Conservation (phyloP, 1,140 invertebrate species). For the Diabrotica virgifera region DNA sequence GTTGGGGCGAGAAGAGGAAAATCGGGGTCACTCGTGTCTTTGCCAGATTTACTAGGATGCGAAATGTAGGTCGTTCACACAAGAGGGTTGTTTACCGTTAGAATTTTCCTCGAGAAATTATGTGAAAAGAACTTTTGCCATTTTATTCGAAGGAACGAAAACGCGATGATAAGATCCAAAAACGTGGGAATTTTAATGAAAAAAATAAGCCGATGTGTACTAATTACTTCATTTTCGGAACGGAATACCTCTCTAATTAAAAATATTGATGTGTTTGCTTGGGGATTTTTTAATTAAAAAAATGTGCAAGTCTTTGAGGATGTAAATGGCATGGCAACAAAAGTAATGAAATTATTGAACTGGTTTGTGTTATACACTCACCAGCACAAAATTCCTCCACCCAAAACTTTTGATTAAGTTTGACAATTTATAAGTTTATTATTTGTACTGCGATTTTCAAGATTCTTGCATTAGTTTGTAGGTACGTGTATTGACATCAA, state of each 20-base stretch:
- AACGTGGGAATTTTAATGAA: not conserved
- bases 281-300: not conserved
- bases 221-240: not conserved
- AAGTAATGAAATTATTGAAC: too few relatives aligned
- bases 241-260: not conserved
- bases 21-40: constrained; percentile 11
- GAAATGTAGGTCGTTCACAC: constrained; percentile 7
- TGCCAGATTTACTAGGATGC: constrained; percentile 7
- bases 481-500: too few relatives aligned
- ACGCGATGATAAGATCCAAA: not conserved
- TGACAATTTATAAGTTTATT: too few relatives aligned
- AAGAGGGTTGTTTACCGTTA: constrained; percentile 2
- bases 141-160: not conserved
- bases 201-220: not conserved
- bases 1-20: not conserved
- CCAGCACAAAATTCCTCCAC: too few relatives aligned
- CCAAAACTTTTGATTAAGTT: too few relatives aligned
- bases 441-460: too few relatives aligned
- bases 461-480: too few relatives aligned
- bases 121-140: not conserved
- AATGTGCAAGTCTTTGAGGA: not conserved
- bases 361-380: too few relatives aligned
- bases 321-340: too few relatives aligned
- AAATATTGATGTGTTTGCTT: not conserved
- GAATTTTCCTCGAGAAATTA: not conserved